Percentiles rank a stretch among this genome's conserved stretches.
Conservation (phyloP, 2,888 invertebrate species). For the Phaedon cochleariae region DNA sequence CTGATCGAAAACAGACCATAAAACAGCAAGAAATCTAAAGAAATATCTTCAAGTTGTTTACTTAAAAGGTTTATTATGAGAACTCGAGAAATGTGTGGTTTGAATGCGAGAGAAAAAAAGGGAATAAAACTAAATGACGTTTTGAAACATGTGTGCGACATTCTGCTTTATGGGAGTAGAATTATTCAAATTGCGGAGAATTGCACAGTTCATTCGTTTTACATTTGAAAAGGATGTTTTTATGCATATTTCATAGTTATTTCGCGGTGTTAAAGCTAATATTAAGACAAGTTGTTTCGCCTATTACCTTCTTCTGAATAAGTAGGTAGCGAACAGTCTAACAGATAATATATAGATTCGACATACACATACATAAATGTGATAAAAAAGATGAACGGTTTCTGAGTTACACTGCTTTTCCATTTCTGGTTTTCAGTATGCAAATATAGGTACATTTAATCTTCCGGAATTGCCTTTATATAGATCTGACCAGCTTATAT, state of each 20-base stretch:
- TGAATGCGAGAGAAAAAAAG: conserved; percentile 25
- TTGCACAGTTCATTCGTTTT: conserved; percentile 17
- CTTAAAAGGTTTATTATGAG: conserved; percentile 42
- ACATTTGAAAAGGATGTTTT: conserved; percentile 23
- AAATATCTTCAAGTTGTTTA: conserved; percentile 38
- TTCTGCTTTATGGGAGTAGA: conserved; percentile 29
- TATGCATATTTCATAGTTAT: conserved; percentile 19
- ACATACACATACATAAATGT: neutral
- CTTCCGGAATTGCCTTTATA: neutral
- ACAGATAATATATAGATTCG: conserved; percentile 1
- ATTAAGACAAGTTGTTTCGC: conserved; percentile 15
- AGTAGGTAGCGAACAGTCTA: conserved; percentile 15
- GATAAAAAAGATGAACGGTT: conserved; percentile 4
- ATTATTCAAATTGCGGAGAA: conserved; percentile 34
- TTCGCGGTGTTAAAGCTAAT: conserved; percentile 9
- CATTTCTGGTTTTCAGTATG: neutral
- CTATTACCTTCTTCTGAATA: conserved; percentile 5
- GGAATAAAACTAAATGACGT: conserved; percentile 28
- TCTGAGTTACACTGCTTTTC: conserved; percentile 3
- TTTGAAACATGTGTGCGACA: conserved; percentile 36
- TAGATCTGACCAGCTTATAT: neutral
- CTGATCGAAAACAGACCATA: conserved; percentile 39
- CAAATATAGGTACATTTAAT: neutral
- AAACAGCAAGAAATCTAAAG: conserved; percentile 28
- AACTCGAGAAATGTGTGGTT: conserved; percentile 40